Evolutionary conservation across 1,140 invertebrate genomes (phyloP).

Genomic region (Solenopsis invicta): DNA sequence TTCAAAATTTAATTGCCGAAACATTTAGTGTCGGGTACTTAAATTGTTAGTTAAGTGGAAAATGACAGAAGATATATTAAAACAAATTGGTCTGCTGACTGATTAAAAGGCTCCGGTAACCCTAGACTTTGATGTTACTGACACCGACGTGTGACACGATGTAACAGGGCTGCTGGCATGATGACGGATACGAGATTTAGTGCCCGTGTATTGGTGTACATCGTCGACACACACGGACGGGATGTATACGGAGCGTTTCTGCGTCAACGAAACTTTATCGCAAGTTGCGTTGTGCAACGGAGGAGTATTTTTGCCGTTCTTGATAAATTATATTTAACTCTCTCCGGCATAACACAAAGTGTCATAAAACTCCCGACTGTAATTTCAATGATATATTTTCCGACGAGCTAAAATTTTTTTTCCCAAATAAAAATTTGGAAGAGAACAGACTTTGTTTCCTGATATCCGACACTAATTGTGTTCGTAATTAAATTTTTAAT

Average conservation of each 20-base stretch:
- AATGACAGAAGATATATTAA: conserved; percentile 28
- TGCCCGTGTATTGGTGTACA: background rate
- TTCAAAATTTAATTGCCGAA: too few relatives aligned
- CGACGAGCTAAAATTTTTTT: background rate
- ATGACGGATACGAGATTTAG: conserved; percentile 54
- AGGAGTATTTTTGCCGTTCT: conserved; percentile 42
- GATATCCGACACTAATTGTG: background rate
- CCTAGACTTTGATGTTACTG: conserved; percentile 31
- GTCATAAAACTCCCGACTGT: background rate
- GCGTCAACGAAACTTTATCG: conserved; percentile 58
- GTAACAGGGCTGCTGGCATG: conserved; percentile 45
- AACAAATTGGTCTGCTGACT: conserved; percentile 19
- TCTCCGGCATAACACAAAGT: background rate
- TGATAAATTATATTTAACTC: conserved; percentile 49
- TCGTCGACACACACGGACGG: background rate
- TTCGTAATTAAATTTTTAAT: conserved; percentile 1
- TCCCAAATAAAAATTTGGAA: background rate
- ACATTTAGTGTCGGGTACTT: too few relatives aligned
- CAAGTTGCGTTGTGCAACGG: conserved; percentile 31
- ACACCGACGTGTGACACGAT: conserved; percentile 24
- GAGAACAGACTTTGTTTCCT: background rate
- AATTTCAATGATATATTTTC: conserved; percentile 8
- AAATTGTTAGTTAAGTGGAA: background rate
- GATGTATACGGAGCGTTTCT: conserved; percentile 8
- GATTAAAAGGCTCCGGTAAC: conserved; percentile 31